Percentiles rank a stretch among this genome's conserved stretches.
phyloP scores from a whole-genome alignment of 2,113 vertebrate species.

The Bostrychus sinensis region DNA sequence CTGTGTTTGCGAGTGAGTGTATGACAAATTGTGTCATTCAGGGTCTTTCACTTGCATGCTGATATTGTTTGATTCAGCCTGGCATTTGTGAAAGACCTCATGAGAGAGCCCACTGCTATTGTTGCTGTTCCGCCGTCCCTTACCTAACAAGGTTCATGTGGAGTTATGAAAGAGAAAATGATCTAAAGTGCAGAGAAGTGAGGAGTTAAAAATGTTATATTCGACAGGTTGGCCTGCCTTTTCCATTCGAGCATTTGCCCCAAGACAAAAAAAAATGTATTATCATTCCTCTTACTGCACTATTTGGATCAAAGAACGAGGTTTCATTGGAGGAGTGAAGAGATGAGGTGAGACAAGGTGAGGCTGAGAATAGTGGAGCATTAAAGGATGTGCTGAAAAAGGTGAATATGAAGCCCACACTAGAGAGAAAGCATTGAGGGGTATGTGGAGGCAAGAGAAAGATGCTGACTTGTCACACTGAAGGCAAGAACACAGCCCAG shows the following conservation, averaged over 20 bases:
- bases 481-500: slow-evolving; percentile 47
- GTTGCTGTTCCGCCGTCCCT: slow-evolving; percentile 28
- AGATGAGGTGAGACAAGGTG: slow-evolving; percentile 4
- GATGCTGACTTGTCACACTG: slow-evolving; percentile 48
- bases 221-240: slow-evolving; percentile 20
- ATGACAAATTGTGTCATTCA: slow-evolving; percentile 59
- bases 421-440: slow-evolving; percentile 9
- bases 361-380: slow-evolving; percentile 2
- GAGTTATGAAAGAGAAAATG: slow-evolving; percentile 48
- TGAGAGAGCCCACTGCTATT: slow-evolving; percentile 52
- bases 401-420: slow-evolving; percentile 19
- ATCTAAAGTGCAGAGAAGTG: slow-evolving; percentile 11
- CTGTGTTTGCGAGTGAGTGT: slow-evolving; percentile 34
- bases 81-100: slow-evolving; percentile 54
- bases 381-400: slow-evolving; percentile 13
- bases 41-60: slow-evolving; percentile 60
- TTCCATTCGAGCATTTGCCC: slow-evolving; percentile 28
- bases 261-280: slow-evolving; percentile 17
- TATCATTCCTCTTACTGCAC: slow-evolving; percentile 18
- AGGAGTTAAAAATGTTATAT: slow-evolving; percentile 21
- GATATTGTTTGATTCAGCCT: slow-evolving; percentile 62
- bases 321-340: slow-evolving; percentile 9
- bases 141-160: slow-evolving; percentile 27
- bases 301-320: slow-evolving; percentile 31
- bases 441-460: slow-evolving; percentile 21